Conservation (phyloP, 2,888 invertebrate species). For the Slavum lentiscoides region DNA sequence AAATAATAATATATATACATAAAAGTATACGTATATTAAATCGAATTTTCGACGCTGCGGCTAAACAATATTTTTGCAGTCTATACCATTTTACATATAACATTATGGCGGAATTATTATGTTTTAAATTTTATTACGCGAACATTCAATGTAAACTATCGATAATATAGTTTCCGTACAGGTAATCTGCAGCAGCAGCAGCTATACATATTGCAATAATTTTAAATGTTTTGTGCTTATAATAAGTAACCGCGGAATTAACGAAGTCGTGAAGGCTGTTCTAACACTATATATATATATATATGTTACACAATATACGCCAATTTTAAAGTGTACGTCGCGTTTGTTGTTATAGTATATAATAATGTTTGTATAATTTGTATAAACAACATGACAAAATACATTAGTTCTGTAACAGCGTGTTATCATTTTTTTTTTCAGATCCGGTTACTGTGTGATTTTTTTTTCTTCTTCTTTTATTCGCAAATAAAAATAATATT, state of each 20-base stretch:
- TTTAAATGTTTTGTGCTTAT: not conserved
- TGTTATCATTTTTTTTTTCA: conserved; percentile 28
- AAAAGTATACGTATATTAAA: too few species aligned
- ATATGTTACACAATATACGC: conserved; percentile 24
- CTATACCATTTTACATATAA: not conserved
- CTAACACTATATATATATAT: not conserved
- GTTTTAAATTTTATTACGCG: not conserved
- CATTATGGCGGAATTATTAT: not conserved
- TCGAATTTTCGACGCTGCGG: not conserved
- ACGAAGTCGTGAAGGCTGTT: conserved; percentile 33
- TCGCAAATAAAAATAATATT: conserved; percentile 15
- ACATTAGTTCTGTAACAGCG: not conserved
- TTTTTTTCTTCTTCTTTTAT: not conserved
- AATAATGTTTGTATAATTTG: conserved; percentile 39
- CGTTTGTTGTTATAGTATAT: conserved; percentile 5
- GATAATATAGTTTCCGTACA: not conserved
- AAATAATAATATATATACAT: too few species aligned
- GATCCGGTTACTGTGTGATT: conserved; percentile 22
- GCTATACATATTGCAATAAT: not conserved
- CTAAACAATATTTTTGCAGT: not conserved
- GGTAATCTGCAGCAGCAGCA: not conserved
- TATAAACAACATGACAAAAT: conserved; percentile 41
- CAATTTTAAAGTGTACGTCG: not conserved
- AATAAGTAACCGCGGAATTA: not conserved
- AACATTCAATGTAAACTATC: not conserved